Evolutionary conservation across 2,797 vertebrate species (phyloP), one percentile per base, ranked within the genome.

Genomic region (Pogoniulus pusillus): DNA sequence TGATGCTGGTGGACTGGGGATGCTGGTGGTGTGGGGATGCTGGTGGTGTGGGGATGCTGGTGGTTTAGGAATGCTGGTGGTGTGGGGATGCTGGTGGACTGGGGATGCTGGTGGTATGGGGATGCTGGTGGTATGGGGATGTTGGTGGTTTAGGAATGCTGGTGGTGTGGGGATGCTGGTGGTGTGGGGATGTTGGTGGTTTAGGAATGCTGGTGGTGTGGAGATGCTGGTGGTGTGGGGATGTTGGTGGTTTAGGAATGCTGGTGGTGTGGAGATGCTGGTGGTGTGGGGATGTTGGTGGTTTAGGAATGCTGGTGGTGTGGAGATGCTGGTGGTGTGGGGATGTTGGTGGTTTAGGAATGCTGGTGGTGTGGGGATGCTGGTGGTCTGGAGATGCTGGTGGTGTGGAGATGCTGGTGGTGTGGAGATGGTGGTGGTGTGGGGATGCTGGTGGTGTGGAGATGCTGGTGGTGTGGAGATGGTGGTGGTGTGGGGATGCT

Each of bases 391-490:
- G 30, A 12, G 2, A 22, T 57, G 13, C 9, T 68, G 49, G 4
- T 13, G 8, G n/a, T 4, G 11, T 1, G 1, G 30, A 12, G 2
- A 22, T 57, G 13, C 12, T 55, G 62, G 3, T 12, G 6, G 10
- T 4, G 9, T 37, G 37, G 37, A 37, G 37, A 37, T 37, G 37
- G 37, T 37, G 37, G 37, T 37, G 37, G 9, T 37, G n/a, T 6
- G 1, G 30, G 2, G 1, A 12, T 12, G n/a, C 4, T 51, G 32
- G 6, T 30, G 1, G 3, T 6, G 9, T 1, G 1, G 64, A 45
- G 55, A 68, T 26, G 29, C 29, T 72, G 32, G 10, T 8, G 4
- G 9, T 4, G 11, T 1, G 1, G 30, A 12, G 2, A 22, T 57
- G 13, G 9, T 68, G 49, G 4, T 13, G 8, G n/a, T 7, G 6